phyloP scores from a whole-genome alignment of 2,797 vertebrate genomes.

The Tragopan temminckii region DNA sequence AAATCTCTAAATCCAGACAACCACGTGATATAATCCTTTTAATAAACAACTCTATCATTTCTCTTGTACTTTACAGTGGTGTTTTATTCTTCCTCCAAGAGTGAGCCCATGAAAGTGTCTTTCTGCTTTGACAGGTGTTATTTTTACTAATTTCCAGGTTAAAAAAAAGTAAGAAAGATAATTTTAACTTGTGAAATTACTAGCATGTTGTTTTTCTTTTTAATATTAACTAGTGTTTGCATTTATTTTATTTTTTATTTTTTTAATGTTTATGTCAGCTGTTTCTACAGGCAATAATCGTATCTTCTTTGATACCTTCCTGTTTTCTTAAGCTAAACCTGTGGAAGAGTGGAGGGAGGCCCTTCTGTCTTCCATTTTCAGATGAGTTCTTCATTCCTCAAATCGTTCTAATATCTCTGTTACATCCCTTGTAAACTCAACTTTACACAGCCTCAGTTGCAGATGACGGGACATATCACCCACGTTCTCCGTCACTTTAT shows the following conservation, averaged over 20 bases:
- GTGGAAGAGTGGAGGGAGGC: not conserved
- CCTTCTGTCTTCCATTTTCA: not conserved
- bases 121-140: not conserved
- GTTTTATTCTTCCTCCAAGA: not conserved
- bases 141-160: not conserved
- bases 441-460: not conserved
- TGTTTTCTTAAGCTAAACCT: not conserved
- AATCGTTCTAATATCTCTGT: not conserved
- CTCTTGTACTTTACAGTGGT: not conserved
- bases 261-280: not conserved
- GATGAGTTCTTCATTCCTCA: not conserved
- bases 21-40: not conserved
- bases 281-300: not conserved
- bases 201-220: not conserved
- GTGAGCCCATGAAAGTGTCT: not conserved
- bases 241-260: rapidly evolving
- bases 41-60: not conserved
- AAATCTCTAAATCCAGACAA: not conserved
- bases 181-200: not conserved
- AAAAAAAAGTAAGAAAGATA: not conserved
- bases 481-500: not conserved
- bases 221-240: not conserved
- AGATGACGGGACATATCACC: not conserved
- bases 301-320: not conserved
- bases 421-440: not conserved